Base-by-base conservation (phyloP, 2,888 invertebrate genomes). In the Caenorhabditis japonica region DNA sequence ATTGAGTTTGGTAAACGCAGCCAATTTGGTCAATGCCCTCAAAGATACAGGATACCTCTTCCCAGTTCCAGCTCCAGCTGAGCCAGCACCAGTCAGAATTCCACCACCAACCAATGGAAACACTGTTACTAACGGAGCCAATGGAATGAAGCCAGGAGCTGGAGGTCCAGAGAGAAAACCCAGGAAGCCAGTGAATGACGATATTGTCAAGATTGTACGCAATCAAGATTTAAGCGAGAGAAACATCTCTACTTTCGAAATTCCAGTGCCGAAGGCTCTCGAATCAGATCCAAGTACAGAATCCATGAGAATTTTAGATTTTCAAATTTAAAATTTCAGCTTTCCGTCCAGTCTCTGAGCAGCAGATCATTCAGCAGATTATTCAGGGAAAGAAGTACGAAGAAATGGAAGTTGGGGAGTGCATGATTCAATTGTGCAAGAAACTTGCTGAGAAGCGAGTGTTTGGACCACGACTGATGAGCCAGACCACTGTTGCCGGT, bases 401-500 rank as follows among this genome's bases (percentile, higher is more conserved):
- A 33, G 83, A 84, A 44, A 80, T 82, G 62, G 82, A 85, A 58
- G 75, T 81, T 34, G 75, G 80, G 19, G 87, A 87, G 66, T 83
- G 85, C 27, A 85, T 87, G 81, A 83, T 85, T 23, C 84, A 84
- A 23, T 61, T 87, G 60, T 87, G 86, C 70, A 87, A 87, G 71
- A 87, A 87, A 47, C 70, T 87, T 34, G 87, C 87, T 1, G 87
- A 87, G 71, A 86, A 87, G 61, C 76, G 87, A 23, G 87, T 87
- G 13, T 87, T 87, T 61, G 87, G 87, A 43, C 82, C 87, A 13
- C 71, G 82, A 23, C 77, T 87, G 46, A 87, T 87, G 87, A 82
- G 86, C 4, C 79, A 83, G 51, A 86, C 86, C 2, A 87, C 87
- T 3, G 85, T 87, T 7, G 87, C 87, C 25, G 87, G 86, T 15